Evolutionary conservation across 2,113 vertebrate genomes (phyloP).

Genomic region (Cyphomyrus discorhynchus): DNA sequence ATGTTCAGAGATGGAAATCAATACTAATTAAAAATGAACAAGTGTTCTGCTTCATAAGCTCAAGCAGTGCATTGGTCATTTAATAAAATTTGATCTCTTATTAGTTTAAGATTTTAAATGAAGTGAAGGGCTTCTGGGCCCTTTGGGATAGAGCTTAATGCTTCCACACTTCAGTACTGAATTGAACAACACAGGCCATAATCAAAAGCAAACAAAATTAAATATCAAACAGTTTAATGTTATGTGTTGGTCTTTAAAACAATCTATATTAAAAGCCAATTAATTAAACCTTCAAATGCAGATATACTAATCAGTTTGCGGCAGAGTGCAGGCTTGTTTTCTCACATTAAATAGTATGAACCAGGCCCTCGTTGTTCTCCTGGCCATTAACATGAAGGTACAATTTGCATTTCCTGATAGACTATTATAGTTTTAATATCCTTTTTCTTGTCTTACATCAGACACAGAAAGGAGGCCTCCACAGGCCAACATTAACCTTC

Average conservation of each 20-base stretch:
- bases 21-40: constrained; percentile 88
- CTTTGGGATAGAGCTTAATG: constrained; percentile 65
- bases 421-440: constrained; percentile 71
- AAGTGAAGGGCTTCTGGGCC: constrained; percentile 58
- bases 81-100: constrained; percentile 76
- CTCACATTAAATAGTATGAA: constrained; percentile 65
- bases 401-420: constrained; percentile 84
- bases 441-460: constrained; percentile 74
- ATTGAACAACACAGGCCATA: constrained; percentile 59
- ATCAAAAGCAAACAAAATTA: constrained; percentile 73
- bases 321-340: constrained; percentile 56
- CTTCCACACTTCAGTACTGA: constrained; percentile 50
- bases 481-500: constrained; percentile 93
- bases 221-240: constrained; percentile 78
- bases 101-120: constrained; percentile 71
- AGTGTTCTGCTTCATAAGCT: constrained; percentile 69
- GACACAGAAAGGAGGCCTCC: constrained; percentile 81
- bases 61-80: constrained; percentile 69
- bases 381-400: constrained; percentile 81
- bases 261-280: constrained; percentile 72
- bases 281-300: constrained; percentile 82
- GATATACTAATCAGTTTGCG: constrained; percentile 60
- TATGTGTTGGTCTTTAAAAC: constrained; percentile 73
- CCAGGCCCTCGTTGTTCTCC: constrained; percentile 54
- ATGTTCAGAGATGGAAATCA: constrained; percentile 78